A percentile compares a stretch with the other conserved stretches of the same genome.
These are phyloP conservation scores for Anoplopoma fimbria DNA, from an alignment of 2,113 vertebrate genomes.

Conservation along the genomic window DNA sequence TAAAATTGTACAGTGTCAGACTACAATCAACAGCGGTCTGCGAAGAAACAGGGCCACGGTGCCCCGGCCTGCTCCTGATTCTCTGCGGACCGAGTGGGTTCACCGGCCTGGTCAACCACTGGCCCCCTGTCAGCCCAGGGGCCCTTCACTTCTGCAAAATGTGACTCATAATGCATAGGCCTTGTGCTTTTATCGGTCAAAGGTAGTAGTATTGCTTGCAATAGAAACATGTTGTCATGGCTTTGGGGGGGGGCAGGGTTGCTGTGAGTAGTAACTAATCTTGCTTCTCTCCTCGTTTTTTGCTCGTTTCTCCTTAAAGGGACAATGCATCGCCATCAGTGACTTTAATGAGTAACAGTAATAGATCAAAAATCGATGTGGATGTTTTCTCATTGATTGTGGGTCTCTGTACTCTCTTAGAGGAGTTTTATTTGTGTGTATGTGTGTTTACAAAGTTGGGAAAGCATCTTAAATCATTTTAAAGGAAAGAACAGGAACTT, in stretches of 20 bases:
- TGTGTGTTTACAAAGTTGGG: conserved; percentile 68
- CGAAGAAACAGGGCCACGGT: not conserved
- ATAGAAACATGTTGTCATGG: conserved; percentile 88
- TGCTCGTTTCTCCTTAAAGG: conserved; percentile 80
- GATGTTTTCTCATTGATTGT: conserved; percentile 87
- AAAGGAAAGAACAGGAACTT: conserved; percentile 73
- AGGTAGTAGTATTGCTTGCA: conserved; percentile 88
- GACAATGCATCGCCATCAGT: conserved; percentile 87
- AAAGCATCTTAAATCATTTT: conserved; percentile 65
- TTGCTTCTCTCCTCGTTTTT: conserved; percentile 72
- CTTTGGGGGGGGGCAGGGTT: conserved; percentile 52
- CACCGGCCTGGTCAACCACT: conserved; percentile 19
- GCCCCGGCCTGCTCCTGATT: conserved; percentile 6
- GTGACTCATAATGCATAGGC: conserved; percentile 82
- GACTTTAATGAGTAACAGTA: conserved; percentile 85
- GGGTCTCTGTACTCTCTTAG: conserved; percentile 71
- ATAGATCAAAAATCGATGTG: conserved; percentile 80
- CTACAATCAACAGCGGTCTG: conserved; percentile 10
- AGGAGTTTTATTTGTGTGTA: conserved; percentile 67
- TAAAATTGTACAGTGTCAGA: conserved; percentile 20
- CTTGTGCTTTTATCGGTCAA: conserved; percentile 85
- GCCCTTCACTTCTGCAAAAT: conserved; percentile 58
- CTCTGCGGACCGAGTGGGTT: conserved; percentile 37
- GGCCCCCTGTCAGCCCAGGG: conserved; percentile 28
- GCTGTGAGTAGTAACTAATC: conserved; percentile 68